Evolutionary conservation across 2,797 vertebrate genomes (phyloP), one percentile per base, ranked within the genome.

Genomic region (Holocentrus rufus): DNA sequence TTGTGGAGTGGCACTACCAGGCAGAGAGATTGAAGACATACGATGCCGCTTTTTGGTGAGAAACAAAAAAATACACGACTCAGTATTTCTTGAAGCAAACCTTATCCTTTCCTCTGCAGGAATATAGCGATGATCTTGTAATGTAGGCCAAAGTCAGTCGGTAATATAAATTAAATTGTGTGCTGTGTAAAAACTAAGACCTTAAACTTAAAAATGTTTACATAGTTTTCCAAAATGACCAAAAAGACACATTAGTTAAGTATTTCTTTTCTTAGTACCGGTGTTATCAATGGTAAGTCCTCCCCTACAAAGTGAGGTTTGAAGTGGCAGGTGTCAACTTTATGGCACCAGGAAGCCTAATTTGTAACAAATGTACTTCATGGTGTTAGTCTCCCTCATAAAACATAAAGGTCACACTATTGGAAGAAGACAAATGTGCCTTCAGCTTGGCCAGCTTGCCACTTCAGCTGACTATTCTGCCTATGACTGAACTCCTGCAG

Each of bases 241-340:
- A 60, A 20, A 25, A 74, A 14, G 15, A 44, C 23, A 9, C 44
- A 46, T 17, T 46, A 17, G 2, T 34, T 8, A 34, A 1, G 2
- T n/a, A 54, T 49, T 25, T 55, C 47, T 61, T 20, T 13, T 17
- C 60, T n/a, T 6, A 8, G 31, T 9, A 10, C 14, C 44, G 27
- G 10, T 34, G 22, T 54, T 73, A 27, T 72, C 74, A 74, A 5
- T 53, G 30, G 5, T 46, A 25, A 55, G 36, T 78, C 61, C 65
- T 74, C 47, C 50, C 59, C 69, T 85, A 54, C 31, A 65, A 63
- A 77, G 58, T 74, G 74, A 83, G 77, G 67, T 88, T 91, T 92
- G 85, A 92, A 90, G 86, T 92, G 84, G 87, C 88, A 92, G 90
- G 91, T 93, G 91, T 82, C 83, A 93, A 88, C 77, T 90, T 94